A percentile compares a stretch with the other conserved stretches of the same genome.
Conservation (phyloP, 2,888 invertebrate genomes). For the Notodonta ziczac region DNA sequence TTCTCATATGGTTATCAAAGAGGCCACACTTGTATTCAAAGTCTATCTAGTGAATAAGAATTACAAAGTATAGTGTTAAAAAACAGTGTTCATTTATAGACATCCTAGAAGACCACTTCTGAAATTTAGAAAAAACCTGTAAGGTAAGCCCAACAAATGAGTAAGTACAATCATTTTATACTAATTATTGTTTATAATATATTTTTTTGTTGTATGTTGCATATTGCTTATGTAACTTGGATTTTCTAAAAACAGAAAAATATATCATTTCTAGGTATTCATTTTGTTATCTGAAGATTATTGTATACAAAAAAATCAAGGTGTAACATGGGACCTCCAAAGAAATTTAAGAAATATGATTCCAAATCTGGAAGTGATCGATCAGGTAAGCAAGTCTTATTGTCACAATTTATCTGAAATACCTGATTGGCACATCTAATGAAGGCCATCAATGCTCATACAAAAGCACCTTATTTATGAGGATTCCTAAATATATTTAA, state of each 20-base stretch:
- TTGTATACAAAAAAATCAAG: neutral
- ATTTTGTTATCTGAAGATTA: neutral
- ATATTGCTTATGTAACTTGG: neutral
- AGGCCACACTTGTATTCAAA: neutral
- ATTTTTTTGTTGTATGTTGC: neutral
- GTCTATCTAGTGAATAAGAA: neutral
- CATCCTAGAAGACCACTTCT: no score
- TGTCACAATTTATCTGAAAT: neutral
- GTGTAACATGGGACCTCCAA: conserved; percentile 75
- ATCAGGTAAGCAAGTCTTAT: conserved; percentile 58
- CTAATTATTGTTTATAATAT: neutral
- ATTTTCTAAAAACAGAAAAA: neutral
- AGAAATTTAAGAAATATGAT: conserved; percentile 79
- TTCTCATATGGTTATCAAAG: no score
- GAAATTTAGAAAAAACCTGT: no score
- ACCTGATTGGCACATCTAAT: neutral
- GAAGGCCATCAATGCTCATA: no score
- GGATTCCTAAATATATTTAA: neutral
- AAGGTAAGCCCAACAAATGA: neutral
- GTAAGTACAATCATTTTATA: no score
- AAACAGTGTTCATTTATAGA: no score
- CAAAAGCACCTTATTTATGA: neutral
- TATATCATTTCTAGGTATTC: neutral
- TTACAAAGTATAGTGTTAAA: neutral
- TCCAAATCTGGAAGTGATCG: conserved; percentile 72